Evolutionary conservation across 2,113 vertebrate genomes (phyloP), one percentile per base, ranked within the genome.

Genomic region (Brachionichthys hirsutus): DNA sequence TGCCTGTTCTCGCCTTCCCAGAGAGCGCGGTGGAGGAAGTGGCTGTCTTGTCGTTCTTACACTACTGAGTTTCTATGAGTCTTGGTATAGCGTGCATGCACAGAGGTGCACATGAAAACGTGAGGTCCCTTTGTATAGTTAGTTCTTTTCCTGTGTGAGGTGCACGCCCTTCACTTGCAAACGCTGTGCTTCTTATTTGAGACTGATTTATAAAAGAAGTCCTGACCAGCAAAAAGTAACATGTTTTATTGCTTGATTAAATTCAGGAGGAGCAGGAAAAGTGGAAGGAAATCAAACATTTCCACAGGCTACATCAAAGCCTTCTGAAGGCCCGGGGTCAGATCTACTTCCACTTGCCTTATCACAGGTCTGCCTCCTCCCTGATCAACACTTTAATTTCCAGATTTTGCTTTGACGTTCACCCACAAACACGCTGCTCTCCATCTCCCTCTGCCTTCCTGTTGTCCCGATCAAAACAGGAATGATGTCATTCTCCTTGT

Each of bases 401-500:
- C 60, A n/a, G n/a, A n/a, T 60, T 53, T 42, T 43, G 53, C 42
- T 52, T 48, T 24, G 24, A 16, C 20, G 30, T 61, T 70, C 65
- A 44, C 47, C 44, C 53, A 18, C 56, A 13, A 17, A 46, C 15
- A 55, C 1, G 6, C 48, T 2, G 61, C 11, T 70, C 54, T 49
- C 30, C 0, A 18, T 49, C 62, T 66, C 53, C 56, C 49, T 55
- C 30, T 12, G 62, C 58, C 67, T 83, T 82, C 85, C 84, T 80
- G 83, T 72, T 73, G 77, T 75, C 67, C n/a, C 65, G 69, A 68
- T 78, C 78, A 63, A 85, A 85, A 86, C 87, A 87, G 78, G 80
- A 83, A 81, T 80, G 76, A 87, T 85, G 80, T 81, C 79, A 74
- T 67, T 18, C 65, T 74, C 51, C 73, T 81, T 53, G 55, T 48